Percentiles rank a stretch among this genome's conserved stretches.
phyloP scores from a whole-genome alignment of 2,888 invertebrate species.

The Synanthedon vespiformis region DNA sequence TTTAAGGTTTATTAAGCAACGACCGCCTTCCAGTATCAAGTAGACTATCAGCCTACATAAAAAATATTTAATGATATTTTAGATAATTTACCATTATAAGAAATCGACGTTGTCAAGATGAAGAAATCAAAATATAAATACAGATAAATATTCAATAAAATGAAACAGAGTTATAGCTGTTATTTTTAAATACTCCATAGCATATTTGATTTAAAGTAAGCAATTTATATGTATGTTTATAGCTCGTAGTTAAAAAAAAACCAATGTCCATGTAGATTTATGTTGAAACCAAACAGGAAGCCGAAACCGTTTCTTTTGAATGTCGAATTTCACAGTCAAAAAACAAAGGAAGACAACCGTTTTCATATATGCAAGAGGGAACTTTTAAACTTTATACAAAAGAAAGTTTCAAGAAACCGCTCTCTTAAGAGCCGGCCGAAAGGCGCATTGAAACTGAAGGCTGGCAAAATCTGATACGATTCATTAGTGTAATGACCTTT shows the following conservation, averaged over 20 bases:
- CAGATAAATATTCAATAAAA: too few species aligned
- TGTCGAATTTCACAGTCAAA: not conserved
- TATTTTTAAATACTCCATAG: too few species aligned
- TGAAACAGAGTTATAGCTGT: too few species aligned
- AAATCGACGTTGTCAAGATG: too few species aligned
- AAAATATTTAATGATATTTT: too few species aligned
- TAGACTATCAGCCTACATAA: too few species aligned
- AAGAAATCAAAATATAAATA: too few species aligned
- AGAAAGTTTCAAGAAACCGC: slow-evolving; percentile 16
- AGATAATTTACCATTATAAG: too few species aligned
- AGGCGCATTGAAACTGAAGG: slow-evolving; percentile 46
- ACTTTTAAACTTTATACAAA: slow-evolving; percentile 33
- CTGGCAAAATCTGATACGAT: slow-evolving; percentile 66
- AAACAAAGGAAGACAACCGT: slow-evolving; percentile 5
- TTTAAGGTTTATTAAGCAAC: too few species aligned
- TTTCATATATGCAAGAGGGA: slow-evolving; percentile 22
- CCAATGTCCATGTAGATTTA: not conserved
- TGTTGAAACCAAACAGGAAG: not conserved
- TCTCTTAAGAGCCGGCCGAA: slow-evolving; percentile 39
- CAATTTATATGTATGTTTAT: not conserved
- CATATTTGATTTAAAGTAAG: too few species aligned
- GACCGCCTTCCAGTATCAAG: too few species aligned
- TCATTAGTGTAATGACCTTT: slow-evolving; percentile 69
- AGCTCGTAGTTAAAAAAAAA: not conserved
- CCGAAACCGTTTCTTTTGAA: not conserved